These are phyloP conservation scores for Mallotus villosus DNA, from an alignment of 2,797 vertebrate genomes.

Conservation along the genomic window DNA sequence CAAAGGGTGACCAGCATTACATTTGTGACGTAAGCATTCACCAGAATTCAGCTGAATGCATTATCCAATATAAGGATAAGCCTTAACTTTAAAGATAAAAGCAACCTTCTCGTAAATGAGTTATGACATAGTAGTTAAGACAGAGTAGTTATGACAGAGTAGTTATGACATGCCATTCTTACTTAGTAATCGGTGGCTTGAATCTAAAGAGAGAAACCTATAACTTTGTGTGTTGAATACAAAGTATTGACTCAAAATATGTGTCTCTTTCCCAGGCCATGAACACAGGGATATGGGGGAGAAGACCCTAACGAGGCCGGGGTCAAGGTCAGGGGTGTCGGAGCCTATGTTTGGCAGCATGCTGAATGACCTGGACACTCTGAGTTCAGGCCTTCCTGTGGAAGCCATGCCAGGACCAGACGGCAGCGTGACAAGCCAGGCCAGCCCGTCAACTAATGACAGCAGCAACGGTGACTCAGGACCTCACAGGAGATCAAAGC, in stretches of 20 bases:
- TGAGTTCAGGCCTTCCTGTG: conserved; percentile 72
- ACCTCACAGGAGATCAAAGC: conserved; percentile 88
- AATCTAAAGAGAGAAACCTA: not conserved
- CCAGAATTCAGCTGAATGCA: not conserved
- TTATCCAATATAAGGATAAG: not conserved
- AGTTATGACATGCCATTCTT: not conserved
- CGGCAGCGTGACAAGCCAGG: conserved; percentile 49
- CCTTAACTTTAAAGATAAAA: not conserved
- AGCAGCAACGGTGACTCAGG: conserved; percentile 69
- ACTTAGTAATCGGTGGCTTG: not conserved
- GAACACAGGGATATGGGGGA: conserved; percentile 72
- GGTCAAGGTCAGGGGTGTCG: conserved; percentile 34
- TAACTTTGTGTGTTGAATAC: not conserved
- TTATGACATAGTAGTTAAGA: not conserved
- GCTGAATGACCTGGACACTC: conserved; percentile 75
- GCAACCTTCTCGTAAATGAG: not conserved
- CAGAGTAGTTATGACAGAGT: not conserved
- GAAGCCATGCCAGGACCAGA: conserved; percentile 64
- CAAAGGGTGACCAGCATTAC: conserved; percentile 38
- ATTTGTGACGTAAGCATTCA: conserved; percentile 43
- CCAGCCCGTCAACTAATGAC: conserved; percentile 64
- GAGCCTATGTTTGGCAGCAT: conserved; percentile 58
- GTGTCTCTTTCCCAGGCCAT: conserved; percentile 71
- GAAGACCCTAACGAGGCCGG: conserved; percentile 52
- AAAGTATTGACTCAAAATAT: not conserved